Conservation (phyloP, 1,140 invertebrate genomes). For the Bombus sibiricus region DNA sequence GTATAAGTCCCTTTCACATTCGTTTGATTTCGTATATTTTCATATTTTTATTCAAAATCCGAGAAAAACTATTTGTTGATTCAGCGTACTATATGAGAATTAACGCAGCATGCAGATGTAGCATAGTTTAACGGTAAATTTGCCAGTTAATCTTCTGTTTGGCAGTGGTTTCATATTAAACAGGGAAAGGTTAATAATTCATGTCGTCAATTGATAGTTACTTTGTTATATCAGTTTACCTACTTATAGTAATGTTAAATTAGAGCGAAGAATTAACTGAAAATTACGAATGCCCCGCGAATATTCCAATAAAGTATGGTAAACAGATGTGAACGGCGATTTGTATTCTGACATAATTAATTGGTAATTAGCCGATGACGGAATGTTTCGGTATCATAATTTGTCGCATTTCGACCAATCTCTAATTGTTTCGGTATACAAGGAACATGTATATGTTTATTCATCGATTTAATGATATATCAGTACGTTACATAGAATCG, state of each 20-base stretch:
- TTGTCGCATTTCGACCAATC: not conserved
- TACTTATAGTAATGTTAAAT: not conserved
- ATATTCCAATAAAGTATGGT: not conserved
- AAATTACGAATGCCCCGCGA: not conserved
- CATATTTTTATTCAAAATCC: not conserved
- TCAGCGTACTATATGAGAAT: not conserved
- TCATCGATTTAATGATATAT: not conserved
- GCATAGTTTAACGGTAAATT: not conserved
- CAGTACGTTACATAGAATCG: no score
- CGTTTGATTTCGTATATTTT: not conserved
- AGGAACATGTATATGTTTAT: not conserved
- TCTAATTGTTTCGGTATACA: not conserved
- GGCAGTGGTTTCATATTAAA: not conserved
- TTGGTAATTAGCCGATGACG: not conserved
- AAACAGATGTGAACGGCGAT: not conserved
- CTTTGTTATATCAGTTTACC: not conserved
- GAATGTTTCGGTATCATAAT: not conserved
- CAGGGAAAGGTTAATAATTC: not conserved
- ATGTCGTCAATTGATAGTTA: not conserved
- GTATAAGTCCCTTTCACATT: not conserved
- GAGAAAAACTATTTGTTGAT: not conserved
- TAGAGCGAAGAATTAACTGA: not conserved
- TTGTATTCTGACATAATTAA: not conserved
- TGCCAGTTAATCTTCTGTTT: not conserved
- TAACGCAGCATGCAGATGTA: not conserved